A percentile compares a stretch with the other conserved stretches of the same genome.
Evolutionary conservation across 2,888 invertebrate species (phyloP).

Genomic region (Digitonthophagus gazella): DNA sequence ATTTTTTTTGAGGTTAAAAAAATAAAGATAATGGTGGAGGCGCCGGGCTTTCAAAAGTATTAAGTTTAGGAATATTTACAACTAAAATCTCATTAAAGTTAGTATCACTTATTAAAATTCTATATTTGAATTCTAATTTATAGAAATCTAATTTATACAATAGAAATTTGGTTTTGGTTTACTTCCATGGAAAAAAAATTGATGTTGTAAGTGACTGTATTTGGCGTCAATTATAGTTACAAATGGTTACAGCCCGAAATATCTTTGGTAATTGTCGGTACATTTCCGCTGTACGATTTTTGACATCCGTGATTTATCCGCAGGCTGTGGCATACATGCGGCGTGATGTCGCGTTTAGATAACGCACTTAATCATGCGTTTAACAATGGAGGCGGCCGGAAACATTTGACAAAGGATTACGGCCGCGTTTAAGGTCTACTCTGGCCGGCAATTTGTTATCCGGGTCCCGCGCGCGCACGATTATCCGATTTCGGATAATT

Average conservation of each 20-base stretch:
- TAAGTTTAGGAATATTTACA: too few species aligned
- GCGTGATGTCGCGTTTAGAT: conserved; percentile 29
- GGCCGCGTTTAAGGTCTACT: neutral
- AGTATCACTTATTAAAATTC: too few species aligned
- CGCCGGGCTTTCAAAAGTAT: too few species aligned
- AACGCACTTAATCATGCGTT: conserved; percentile 30
- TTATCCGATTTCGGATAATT: neutral
- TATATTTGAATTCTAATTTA: too few species aligned
- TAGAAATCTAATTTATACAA: too few species aligned
- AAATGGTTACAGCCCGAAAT: neutral
- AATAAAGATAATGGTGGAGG: too few species aligned
- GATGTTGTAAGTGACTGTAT: neutral
- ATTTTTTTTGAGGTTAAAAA: too few species aligned
- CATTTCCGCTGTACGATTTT: neutral
- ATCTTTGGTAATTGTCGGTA: neutral
- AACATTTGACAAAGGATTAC: neutral
- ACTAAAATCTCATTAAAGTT: too few species aligned
- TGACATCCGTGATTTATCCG: neutral
- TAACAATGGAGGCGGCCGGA: conserved; percentile 25
- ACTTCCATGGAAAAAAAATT: too few species aligned
- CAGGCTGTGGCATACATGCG: neutral
- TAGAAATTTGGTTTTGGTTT: too few species aligned
- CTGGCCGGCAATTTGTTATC: neutral
- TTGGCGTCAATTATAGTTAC: neutral
- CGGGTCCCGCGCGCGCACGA: neutral